These are phyloP conservation scores for Epinotia demarniana DNA, from an alignment of 2,888 invertebrate species.

Conservation along the genomic window DNA sequence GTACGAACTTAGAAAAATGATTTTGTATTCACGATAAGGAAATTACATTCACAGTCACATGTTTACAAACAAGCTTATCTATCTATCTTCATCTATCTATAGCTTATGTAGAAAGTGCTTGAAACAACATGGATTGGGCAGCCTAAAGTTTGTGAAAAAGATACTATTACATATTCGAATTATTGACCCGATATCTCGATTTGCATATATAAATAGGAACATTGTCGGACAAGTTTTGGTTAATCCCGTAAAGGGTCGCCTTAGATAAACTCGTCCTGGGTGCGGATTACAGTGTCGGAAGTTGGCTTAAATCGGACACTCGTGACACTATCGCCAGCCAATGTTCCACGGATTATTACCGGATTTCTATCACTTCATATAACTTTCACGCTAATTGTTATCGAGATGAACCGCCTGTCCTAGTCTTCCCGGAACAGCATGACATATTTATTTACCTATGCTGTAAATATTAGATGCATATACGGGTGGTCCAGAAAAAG, in stretches of 20 bases:
- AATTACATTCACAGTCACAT: too few species aligned
- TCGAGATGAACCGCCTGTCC: neutral
- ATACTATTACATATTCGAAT: constrained; percentile 7
- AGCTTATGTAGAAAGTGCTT: too few species aligned
- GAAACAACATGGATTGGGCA: too few species aligned
- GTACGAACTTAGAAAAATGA: too few species aligned
- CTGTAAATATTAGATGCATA: neutral
- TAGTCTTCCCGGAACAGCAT: neutral
- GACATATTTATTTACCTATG: neutral
- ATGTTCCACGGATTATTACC: constrained; percentile 71
- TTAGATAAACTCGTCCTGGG: constrained; percentile 66
- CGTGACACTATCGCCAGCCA: constrained; percentile 72
- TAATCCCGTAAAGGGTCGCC: constrained; percentile 78
- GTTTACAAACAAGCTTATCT: too few species aligned
- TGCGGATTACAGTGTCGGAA: constrained; percentile 72
- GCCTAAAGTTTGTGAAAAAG: neutral
- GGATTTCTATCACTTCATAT: constrained; percentile 68
- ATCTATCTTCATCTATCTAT: too few species aligned
- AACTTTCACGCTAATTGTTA: constrained; percentile 60
- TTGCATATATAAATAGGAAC: constrained; percentile 72
- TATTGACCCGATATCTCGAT: constrained; percentile 50
- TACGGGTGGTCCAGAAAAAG: too few species aligned
- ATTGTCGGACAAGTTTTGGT: constrained; percentile 73
- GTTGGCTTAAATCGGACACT: constrained; percentile 72
- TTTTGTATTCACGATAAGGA: too few species aligned